Evolutionary conservation across 2,888 invertebrate genomes (phyloP).

Genomic region (Meteorus colon): DNA sequence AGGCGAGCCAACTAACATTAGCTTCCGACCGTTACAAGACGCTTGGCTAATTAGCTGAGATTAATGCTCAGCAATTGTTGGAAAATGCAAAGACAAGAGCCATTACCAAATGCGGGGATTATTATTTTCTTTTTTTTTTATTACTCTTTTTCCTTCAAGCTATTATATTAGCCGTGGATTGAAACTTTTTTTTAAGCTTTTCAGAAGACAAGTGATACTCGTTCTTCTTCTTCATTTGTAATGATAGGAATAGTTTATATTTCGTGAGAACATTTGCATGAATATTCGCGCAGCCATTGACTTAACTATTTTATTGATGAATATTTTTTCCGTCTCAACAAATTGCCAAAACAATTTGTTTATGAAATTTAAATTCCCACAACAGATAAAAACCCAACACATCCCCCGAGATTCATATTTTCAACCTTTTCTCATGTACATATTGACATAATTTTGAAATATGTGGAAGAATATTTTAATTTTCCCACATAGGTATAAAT

Average conservation of each 20-base stretch:
- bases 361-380: background rate
- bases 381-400: background rate
- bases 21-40: constrained; percentile 61
- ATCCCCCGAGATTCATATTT: background rate
- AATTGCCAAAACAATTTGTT: background rate
- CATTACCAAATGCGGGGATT: constrained; percentile 12
- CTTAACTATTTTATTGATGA: too few species aligned
- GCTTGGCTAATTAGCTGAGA: constrained; percentile 66
- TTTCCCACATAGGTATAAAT: background rate
- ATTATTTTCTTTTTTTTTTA: background rate
- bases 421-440: background rate
- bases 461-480: background rate
- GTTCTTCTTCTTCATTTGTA: too few species aligned
- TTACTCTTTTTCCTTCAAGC: constrained; percentile 3
- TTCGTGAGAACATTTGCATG: too few species aligned
- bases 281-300: too few species aligned
- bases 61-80: constrained; percentile 68
- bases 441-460: constrained; percentile 1
- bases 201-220: background rate
- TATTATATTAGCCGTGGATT: background rate
- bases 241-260: too few species aligned
- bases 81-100: constrained; percentile 50
- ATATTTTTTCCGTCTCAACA: too few species aligned
- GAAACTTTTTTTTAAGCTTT: background rate
- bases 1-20: constrained; percentile 54